These are phyloP conservation scores for Cordilura impudica DNA, from an alignment of 2,888 invertebrate species.

Conservation along the genomic window DNA sequence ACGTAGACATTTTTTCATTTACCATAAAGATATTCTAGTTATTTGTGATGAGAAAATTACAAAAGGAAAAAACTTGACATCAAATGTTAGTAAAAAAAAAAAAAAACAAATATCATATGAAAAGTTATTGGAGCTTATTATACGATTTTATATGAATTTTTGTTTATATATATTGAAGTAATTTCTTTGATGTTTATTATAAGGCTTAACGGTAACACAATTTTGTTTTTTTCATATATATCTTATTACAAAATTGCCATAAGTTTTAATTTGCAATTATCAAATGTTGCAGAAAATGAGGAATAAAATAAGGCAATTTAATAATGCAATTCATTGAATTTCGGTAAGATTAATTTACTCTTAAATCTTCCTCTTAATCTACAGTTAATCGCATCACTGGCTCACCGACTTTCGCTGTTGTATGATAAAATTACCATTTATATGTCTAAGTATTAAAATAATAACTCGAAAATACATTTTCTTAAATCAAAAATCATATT, in stretches of 20 bases:
- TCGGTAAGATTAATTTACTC: no score
- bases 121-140: conserved; percentile 24
- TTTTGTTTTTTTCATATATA: background rate
- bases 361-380: no score
- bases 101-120: background rate
- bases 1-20: background rate
- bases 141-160: conserved; percentile 23
- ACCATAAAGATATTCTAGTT: background rate
- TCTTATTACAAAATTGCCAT: background rate
- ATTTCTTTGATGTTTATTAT: conserved; percentile 21
- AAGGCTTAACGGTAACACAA: background rate
- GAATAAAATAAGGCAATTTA: no score
- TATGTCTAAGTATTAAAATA: no score
- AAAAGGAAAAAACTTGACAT: background rate
- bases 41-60: background rate
- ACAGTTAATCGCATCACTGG: no score
- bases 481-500: no score
- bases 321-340: no score
- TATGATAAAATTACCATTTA: no score
- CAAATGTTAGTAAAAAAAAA: background rate
- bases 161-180: background rate
- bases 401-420: no score
- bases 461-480: no score
- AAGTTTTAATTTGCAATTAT: no score
- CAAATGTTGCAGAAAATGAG: no score